Evolutionary conservation across 1,140 invertebrate species (phyloP).

Genomic region (Wiebesia pumilae): DNA sequence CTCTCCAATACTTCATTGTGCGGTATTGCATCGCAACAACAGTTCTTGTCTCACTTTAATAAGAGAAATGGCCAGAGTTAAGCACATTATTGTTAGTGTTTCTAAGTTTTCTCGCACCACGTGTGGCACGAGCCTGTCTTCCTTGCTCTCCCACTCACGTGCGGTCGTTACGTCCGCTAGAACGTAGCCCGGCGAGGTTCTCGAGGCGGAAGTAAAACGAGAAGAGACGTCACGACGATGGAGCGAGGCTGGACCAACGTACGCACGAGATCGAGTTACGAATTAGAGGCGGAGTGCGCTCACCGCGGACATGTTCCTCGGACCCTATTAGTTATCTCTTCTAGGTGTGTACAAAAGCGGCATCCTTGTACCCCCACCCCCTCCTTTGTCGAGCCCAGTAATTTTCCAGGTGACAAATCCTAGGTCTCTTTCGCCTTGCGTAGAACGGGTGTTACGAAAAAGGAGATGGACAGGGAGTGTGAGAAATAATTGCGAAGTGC

Average conservation of each 20-base stretch:
- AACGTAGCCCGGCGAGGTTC: no score
- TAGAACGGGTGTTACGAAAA: not conserved
- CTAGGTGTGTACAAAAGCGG: conserved; percentile 56
- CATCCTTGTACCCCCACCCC: conserved; percentile 1
- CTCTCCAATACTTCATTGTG: no score
- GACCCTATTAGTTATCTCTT: conserved; percentile 64
- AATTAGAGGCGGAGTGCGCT: conserved; percentile 42
- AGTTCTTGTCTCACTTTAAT: not conserved
- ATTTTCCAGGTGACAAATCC: conserved; percentile 61
- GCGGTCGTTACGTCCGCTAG: not conserved
- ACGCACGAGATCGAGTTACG: conserved; percentile 48
- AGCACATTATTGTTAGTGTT: no score
- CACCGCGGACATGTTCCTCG: conserved; percentile 22
- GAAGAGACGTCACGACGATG: conserved; percentile 19
- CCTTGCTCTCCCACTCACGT: not conserved
- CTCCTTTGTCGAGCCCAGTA: conserved; percentile 55
- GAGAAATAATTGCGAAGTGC: conserved; percentile 53
- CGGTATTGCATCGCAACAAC: no score
- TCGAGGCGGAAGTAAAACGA: conserved; percentile 37
- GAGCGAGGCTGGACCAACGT: not conserved
- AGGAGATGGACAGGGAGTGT: not conserved
- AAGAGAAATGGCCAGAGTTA: not conserved
- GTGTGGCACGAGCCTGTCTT: not conserved
- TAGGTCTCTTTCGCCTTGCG: not conserved
- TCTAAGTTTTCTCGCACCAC: not conserved